phyloP scores from a whole-genome alignment of 2,797 vertebrate species.

The Myotis vivesi region DNA sequence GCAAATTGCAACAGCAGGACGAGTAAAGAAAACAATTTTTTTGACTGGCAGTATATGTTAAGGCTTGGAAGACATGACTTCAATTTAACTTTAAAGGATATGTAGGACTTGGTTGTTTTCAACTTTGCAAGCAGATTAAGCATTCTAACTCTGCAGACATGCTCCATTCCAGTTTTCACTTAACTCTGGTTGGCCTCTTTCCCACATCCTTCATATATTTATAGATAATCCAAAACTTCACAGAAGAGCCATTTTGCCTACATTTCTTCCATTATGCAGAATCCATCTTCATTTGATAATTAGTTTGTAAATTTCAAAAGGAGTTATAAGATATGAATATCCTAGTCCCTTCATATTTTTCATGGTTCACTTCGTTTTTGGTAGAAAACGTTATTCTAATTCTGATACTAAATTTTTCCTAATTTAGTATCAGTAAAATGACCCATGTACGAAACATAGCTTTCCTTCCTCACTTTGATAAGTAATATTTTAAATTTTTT shows the following conservation, averaged over 20 bases:
- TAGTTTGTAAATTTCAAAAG: neutral
- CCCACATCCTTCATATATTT: neutral
- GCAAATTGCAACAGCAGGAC: neutral
- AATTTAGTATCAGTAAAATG: neutral
- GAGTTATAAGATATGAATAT: neutral
- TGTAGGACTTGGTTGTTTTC: neutral
- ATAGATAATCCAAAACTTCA: neutral
- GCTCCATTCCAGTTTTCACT: neutral
- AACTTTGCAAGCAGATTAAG: neutral
- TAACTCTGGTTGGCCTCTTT: neutral
- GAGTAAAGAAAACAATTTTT: neutral
- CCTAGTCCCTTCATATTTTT: conserved; percentile 11
- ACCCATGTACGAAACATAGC: neutral
- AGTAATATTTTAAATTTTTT: no score
- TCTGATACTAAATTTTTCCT: neutral
- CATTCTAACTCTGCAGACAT: neutral
- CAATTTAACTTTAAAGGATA: neutral
- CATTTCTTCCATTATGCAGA: neutral
- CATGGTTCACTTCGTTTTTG: conserved; percentile 30
- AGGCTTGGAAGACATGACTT: neutral
- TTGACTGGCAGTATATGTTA: neutral
- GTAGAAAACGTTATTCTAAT: neutral
- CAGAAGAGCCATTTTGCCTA: neutral
- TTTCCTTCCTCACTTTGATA: neutral
- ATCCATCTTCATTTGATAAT: neutral